Evolutionary conservation across 2,797 vertebrate species (phyloP), one percentile per base, ranked within the genome.

Genomic region (Epinephelus coioides): DNA sequence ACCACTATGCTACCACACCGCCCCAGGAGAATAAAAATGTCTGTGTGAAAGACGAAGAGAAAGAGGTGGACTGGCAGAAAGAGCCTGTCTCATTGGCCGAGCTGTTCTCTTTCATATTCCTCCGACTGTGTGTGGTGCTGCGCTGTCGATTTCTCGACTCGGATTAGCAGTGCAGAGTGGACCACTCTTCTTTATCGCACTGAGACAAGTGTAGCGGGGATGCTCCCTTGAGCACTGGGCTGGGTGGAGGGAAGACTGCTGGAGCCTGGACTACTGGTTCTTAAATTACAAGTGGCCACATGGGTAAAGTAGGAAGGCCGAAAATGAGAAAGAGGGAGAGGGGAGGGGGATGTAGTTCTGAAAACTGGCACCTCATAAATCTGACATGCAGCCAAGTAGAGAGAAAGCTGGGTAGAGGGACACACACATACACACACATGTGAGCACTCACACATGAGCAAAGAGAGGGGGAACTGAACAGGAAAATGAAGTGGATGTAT

Each of bases 251-350:
- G 68, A 72, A 76, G 67, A 62, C 56, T 70, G 55, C 79, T 64
- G 67, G 51, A 86, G 83, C 66, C 63, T 50, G 64, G 73, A 70
- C 83, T 74, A 67, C 74, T 83, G 91, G 4, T 78, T 73, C 89
- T 80, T 94, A 88, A 91, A 91, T 92, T 90, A 89, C 90, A 88
- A 90, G 85, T 73, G 80, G 87, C 75, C 90, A 86, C 90, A 89
- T 67, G 84, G 89, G 90, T 67, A 86, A 89, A 86, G 87, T 40
- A 73, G 78, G 72, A 84, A 86, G 77, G 75, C 61, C 3, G 46
- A 84, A 86, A 89, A 82, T 67, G 76, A 82, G 86, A 86, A 80
- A 61, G 67, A 79, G 67, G 19, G 59, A 84, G 72, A 67, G 30
- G 46, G 63, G 57, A 78, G 76, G 69, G 88, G 78, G 78, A 74